These are phyloP conservation scores for Brachyptera risi DNA, from an alignment of 2,888 invertebrate genomes.

Conservation along the genomic window DNA sequence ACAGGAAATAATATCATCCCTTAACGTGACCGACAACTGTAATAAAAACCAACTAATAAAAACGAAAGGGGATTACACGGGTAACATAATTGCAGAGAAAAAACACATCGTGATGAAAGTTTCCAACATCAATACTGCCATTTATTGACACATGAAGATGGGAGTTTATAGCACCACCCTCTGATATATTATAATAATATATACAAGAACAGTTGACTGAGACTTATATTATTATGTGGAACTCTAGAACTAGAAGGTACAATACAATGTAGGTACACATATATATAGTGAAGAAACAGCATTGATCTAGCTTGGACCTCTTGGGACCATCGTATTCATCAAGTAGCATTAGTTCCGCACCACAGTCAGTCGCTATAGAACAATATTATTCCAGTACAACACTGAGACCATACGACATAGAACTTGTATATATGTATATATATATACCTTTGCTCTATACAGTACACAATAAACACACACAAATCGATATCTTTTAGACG, in stretches of 20 bases:
- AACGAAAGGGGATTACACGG: background rate
- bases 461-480: no score
- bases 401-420: no score
- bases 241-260: conserved; percentile 2
- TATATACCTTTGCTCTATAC: no score
- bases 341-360: no score
- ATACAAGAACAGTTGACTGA: background rate
- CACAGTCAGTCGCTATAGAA: no score
- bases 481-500: no score
- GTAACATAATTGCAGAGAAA: background rate
- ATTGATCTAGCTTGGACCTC: no score
- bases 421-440: no score
- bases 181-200: background rate
- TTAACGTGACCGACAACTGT: background rate
- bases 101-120: background rate
- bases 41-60: background rate
- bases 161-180: background rate
- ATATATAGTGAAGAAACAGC: background rate
- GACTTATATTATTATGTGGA: no score
- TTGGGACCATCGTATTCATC: no score
- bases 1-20: background rate
- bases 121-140: conserved; percentile 6
- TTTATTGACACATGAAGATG: conserved; percentile 4
- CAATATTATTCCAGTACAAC: no score
- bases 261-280: background rate